Conservation (phyloP, 1,140 invertebrate genomes). For the Plutomurus gul region DNA sequence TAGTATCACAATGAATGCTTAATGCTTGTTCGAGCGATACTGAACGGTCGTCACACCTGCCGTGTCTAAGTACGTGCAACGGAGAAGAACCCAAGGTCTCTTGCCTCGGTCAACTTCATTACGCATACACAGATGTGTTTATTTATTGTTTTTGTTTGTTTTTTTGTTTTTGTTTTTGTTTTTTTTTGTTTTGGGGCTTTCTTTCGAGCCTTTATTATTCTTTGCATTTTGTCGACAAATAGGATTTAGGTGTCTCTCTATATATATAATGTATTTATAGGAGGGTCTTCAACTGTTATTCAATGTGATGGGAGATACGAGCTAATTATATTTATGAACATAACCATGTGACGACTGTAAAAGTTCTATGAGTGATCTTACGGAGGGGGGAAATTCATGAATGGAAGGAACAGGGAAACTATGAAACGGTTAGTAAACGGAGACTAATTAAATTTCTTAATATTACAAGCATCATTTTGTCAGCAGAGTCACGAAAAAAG, state of each 20-base stretch:
- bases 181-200: slow-evolving; percentile 60
- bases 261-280: not conserved
- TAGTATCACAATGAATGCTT: too few relatives aligned
- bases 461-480: too few relatives aligned
- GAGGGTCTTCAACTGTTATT: not conserved
- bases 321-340: too few relatives aligned
- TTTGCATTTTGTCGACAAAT: slow-evolving; percentile 26
- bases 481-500: not conserved
- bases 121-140: not conserved
- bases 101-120: not conserved
- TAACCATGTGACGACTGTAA: too few relatives aligned
- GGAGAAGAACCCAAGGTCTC: not conserved
- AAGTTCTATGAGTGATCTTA: too few relatives aligned
- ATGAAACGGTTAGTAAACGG: too few relatives aligned
- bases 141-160: slow-evolving; percentile 55
- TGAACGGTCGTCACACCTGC: too few relatives aligned
- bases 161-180: slow-evolving; percentile 59
- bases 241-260: not conserved
- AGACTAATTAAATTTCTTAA: too few relatives aligned
- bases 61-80: not conserved
- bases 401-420: too few relatives aligned
- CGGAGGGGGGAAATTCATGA: too few relatives aligned
- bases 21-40: too few relatives aligned
- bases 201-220: slow-evolving; percentile 55
- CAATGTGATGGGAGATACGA: too few relatives aligned